Base-by-base conservation (phyloP, 1,140 invertebrate genomes). In the Myzus persicae region DNA sequence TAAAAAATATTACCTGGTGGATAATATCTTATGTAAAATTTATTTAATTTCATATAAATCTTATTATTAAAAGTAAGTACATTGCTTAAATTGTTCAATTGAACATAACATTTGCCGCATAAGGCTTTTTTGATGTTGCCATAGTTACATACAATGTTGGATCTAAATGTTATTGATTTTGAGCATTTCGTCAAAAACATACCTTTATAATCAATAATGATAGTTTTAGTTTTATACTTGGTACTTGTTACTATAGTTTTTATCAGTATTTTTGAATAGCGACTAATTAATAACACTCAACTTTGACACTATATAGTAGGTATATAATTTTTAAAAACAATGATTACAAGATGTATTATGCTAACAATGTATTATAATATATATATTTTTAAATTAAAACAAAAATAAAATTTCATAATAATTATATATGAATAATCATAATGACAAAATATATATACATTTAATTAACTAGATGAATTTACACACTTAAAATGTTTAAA, bases 1-100 rank as follows among this genome's bases (percentile, higher is more conserved):
- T 44, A 67, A 42, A 51, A 42, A 81, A 31, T 36, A 87, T 94
- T 95, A 95, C 95, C 95, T 94, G 97, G 97, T 36, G 97, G 97
- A 94, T 97, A 96, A 94, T 97, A 97, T 93, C 97, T 95, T 20
- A 97, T 94, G 94, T 96, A 96, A 94, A 97, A 96, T 95, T 96
- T 97, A 54, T 96, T 95, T 76, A 97, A 95, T 94, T 96, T 96
- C 97, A 97, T 97, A 93, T 85, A 93, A 89, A 42, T 42, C 22
- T 93, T 38, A 85, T 8, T 51, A 54, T 44, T 38, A 26, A 22
- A n/a, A 31, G 18, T 26, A 2, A 81, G 76, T 81, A 9, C 26
- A n/a, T 67, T 31, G 0, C 82, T 40, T 2, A 51, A 46, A 82
- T 9, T 5, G 14, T 84, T 24, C 20, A 44, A 48, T 6, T 36